Evolutionary conservation across 2,113 vertebrate species (phyloP).

Genomic region (Tragelaphus buxtoni): DNA sequence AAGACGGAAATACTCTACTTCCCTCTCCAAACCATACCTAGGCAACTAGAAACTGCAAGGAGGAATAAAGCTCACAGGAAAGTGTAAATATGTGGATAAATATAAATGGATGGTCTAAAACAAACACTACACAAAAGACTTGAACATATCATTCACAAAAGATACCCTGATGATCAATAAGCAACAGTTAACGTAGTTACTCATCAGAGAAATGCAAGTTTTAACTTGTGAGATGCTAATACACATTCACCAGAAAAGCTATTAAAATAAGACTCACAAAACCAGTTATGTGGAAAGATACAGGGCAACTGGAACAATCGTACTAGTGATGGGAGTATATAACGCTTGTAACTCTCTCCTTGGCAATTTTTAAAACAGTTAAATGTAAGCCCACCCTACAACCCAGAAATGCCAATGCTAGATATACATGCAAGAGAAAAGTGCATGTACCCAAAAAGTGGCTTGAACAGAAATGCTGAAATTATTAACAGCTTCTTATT

Average conservation of each 20-base stretch:
- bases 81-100: background rate
- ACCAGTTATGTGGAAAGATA: background rate
- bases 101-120: background rate
- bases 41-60: background rate
- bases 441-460: background rate
- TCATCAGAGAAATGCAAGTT: background rate
- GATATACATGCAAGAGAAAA: background rate
- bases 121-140: background rate
- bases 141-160: background rate
- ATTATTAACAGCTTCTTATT: background rate
- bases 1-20: background rate
- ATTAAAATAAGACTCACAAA: background rate
- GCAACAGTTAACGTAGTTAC: background rate
- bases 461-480: background rate
- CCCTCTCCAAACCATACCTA: background rate
- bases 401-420: background rate
- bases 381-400: background rate
- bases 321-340: background rate
- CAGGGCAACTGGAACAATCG: background rate
- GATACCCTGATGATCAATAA: background rate
- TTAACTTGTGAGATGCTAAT: background rate
- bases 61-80: background rate
- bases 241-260: background rate
- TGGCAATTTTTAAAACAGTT: background rate
- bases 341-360: background rate